phyloP scores from a whole-genome alignment of 2,113 vertebrate genomes.

The Solea solea region DNA sequence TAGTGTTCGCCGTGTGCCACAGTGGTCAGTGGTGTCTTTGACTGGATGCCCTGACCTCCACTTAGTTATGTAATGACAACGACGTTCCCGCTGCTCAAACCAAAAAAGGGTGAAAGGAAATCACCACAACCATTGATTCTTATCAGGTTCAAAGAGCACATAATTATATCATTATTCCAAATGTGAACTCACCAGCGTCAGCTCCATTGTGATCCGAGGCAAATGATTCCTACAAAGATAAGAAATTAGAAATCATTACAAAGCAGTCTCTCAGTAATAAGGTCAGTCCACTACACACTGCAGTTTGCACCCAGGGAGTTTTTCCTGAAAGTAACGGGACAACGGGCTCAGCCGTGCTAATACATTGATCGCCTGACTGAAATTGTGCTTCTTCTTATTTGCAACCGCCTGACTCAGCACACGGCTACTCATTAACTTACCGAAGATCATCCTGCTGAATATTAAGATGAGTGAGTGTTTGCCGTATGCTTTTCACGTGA shows the following conservation, averaged over 20 bases:
- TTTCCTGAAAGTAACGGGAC: no score
- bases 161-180: no score
- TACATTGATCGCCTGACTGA: slow-evolving; percentile 32
- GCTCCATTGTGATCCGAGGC: slow-evolving; percentile 64
- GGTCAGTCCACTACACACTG: neutral
- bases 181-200: slow-evolving; percentile 69
- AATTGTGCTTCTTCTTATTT: slow-evolving; percentile 29
- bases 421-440: slow-evolving; percentile 57
- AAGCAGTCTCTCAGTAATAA: neutral
- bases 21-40: neutral
- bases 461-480: slow-evolving; percentile 17
- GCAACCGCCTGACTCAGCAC: slow-evolving; percentile 18
- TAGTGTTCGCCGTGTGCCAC: neutral
- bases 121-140: no score
- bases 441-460: slow-evolving; percentile 12
- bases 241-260: no score
- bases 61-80: neutral
- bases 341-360: neutral
- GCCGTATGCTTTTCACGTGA: neutral
- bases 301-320: no score
- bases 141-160: neutral
- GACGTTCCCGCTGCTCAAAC: neutral
- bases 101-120: no score
- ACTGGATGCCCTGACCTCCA: neutral
- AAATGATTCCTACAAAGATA: no score